Evolutionary conservation across 2,113 vertebrate species (phyloP).

Genomic region (Nestor notabilis): DNA sequence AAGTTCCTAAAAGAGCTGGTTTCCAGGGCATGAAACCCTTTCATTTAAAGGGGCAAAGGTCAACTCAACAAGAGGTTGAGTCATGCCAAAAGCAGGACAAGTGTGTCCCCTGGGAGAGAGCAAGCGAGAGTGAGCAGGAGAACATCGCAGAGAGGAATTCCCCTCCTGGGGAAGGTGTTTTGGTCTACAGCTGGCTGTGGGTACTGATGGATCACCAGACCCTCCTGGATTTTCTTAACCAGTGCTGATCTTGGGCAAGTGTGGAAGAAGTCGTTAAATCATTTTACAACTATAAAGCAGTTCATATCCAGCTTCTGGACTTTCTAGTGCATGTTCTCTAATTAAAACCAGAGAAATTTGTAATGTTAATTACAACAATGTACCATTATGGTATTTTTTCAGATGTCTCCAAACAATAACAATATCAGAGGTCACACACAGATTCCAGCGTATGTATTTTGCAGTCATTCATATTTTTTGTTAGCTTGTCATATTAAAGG

Average conservation of each 20-base stretch:
- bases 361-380: neutral
- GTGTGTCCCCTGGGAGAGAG: neutral
- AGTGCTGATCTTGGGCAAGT: neutral
- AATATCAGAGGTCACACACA: neutral
- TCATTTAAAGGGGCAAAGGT: constrained; percentile 56
- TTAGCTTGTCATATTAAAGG: neutral
- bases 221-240: neutral
- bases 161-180: neutral
- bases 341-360: neutral
- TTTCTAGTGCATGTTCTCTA: neutral
- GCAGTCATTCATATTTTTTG: neutral
- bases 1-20: constrained; percentile 37
- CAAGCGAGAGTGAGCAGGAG: neutral
- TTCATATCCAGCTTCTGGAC: neutral
- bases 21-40: constrained; percentile 66
- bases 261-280: neutral
- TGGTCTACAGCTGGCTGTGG: rapidly evolving
- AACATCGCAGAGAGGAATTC: neutral
- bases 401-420: constrained; percentile 10
- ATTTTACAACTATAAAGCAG: neutral
- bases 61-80: constrained; percentile 49
- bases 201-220: neutral
- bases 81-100: constrained; percentile 60
- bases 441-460: neutral
- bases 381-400: constrained; percentile 14